Evolutionary conservation across 1,140 invertebrate species (phyloP).

Genomic region (Drosophila busckii): DNA sequence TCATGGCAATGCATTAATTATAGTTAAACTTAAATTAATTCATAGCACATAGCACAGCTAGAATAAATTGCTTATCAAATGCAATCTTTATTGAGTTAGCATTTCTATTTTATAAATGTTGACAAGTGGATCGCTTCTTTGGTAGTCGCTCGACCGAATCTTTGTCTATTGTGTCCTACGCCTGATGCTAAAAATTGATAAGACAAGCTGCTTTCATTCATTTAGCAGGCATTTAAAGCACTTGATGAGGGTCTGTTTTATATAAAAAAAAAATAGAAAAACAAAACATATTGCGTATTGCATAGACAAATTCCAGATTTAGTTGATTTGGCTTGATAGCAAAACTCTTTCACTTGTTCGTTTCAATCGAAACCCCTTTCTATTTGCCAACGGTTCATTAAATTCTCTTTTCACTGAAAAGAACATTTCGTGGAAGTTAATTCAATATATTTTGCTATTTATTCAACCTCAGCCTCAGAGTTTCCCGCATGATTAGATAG

Average conservation of each 20-base stretch:
- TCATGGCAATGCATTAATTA: slow-evolving; percentile 64
- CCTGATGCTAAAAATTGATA: slow-evolving; percentile 46
- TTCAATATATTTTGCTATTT: slow-evolving; percentile 60
- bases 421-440: slow-evolving; percentile 63
- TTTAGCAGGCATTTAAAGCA: slow-evolving; percentile 43
- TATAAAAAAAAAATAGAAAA: slow-evolving; percentile 46
- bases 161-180: slow-evolving; percentile 16
- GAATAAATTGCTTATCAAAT: slow-evolving; percentile 1
- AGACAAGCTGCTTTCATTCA: slow-evolving; percentile 37
- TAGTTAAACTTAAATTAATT: slow-evolving; percentile 40
- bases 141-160: slow-evolving; percentile 45
- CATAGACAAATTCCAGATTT: slow-evolving; percentile 4
- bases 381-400: slow-evolving; percentile 21
- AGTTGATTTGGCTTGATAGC: slow-evolving; percentile 47
- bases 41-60: slow-evolving; percentile 12
- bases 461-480: slow-evolving; percentile 23
- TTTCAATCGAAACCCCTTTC: slow-evolving; percentile 37
- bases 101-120: slow-evolving; percentile 23
- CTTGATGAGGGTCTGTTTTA: slow-evolving; percentile 56
- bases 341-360: slow-evolving; percentile 36
- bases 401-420: slow-evolving; percentile 27
- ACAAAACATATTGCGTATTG: slow-evolving; percentile 58
- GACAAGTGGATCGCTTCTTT: slow-evolving; percentile 50
- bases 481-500: slow-evolving; percentile 47
- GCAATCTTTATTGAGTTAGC: slow-evolving; percentile 37